Base-by-base conservation (phyloP, 2,888 invertebrate species). In the Andrena flavipes region DNA sequence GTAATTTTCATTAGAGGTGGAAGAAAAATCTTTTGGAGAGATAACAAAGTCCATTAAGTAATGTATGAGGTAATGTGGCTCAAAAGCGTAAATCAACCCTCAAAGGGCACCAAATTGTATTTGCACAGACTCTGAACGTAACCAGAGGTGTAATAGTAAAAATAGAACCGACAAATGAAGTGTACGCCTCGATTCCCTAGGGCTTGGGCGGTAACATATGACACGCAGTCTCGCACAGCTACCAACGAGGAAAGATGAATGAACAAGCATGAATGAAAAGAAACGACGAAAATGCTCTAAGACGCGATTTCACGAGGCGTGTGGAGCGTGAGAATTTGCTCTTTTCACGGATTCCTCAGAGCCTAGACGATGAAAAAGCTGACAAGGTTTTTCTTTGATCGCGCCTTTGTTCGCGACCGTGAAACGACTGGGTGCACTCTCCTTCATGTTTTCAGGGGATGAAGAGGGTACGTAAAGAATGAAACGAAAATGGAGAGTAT, bases 161-260 rank as follows among this genome's bases (percentile, higher is more conserved):
- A 80, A 71, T 65, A 20, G 67, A 80, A 71, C 23, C n/a, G n/a
- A 65, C 60, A 26, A 59, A 71, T 62, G 76, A 83, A 76, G 69
- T 62, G 68, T 77, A 76, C 23, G 56, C 81, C 75, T 76, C 51
- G 83, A 79, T 80, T 60, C 29, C 56, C 10, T 20, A 26, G 56
- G 76, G 73, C 79, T 73, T 70, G 79, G 79, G 35, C 59, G 65
- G 71, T 63, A 77, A 63, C 79, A 48, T 29, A 63, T 48, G 76
- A 81, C 63, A 69, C 84, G 60, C 33, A 75, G 64, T 76, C 79
- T 76, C 60, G 35, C 35, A 48, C 60, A 73, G 20, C 16, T 65
- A 73, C 68, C 76, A 75, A 64, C 62, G 71, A 5, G 67, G 60
- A 63, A 75, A 80, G 81, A 87, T 87, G 87, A 87, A 85, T 87